These are phyloP conservation scores for Saccostrea glomerata DNA, from an alignment of 1,140 invertebrate species.

Conservation along the genomic window DNA sequence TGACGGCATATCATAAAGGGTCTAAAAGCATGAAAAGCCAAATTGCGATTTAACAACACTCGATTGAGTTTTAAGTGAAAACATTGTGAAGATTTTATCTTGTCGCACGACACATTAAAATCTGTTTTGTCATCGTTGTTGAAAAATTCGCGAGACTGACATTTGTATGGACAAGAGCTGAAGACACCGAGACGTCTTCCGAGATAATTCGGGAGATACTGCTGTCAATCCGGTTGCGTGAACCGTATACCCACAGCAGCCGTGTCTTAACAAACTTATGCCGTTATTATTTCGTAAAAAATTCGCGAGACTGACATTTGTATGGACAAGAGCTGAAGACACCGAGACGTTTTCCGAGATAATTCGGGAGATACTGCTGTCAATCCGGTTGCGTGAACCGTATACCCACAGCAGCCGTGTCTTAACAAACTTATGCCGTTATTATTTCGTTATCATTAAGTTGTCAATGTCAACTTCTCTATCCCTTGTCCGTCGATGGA, in stretches of 20 bases:
- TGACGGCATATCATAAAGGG: slow-evolving; percentile 9
- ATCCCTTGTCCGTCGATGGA: not conserved
- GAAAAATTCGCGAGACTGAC: not conserved
- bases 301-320: not conserved
- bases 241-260: no score
- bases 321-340: not conserved
- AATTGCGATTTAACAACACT: slow-evolving; percentile 33
- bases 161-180: not conserved
- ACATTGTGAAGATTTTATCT: slow-evolving; percentile 28
- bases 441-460: slow-evolving; percentile 19
- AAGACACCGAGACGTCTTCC: not conserved
- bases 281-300: no score
- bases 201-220: slow-evolving; percentile 7
- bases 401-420: not conserved
- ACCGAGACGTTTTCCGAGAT: not conserved
- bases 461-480: slow-evolving; percentile 20
- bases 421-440: not conserved
- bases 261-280: no score
- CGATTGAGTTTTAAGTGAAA: slow-evolving; percentile 35
- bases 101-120: slow-evolving; percentile 19
- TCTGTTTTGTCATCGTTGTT: slow-evolving; percentile 27
- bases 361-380: not conserved
- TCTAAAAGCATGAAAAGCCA: slow-evolving; percentile 29
- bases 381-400: not conserved
- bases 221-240: no score